Evolutionary conservation across 2,797 vertebrate genomes (phyloP), one percentile per base, ranked within the genome.

Genomic region (Emys orbicularis): DNA sequence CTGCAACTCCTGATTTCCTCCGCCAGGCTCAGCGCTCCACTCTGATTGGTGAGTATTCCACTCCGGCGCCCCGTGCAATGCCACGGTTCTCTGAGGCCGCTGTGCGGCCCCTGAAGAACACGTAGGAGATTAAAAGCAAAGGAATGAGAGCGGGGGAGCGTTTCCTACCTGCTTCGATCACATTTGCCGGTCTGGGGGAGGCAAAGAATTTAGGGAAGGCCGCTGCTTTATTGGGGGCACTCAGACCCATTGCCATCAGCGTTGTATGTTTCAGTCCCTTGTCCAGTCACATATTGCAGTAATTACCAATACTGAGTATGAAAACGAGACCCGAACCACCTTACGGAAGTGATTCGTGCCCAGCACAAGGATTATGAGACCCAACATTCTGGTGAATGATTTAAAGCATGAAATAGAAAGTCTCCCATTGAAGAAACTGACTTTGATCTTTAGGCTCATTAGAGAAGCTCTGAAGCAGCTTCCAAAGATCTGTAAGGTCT

Each of bases 131-230:
- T 9, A 16, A 34, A 44, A 74, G n/a, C 21, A 12, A 21, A 47
- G n/a, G 25, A 8, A 15, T 18, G 37, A 18, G 18, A 68, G 8
- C 23, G 2, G 4, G 4, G 41, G 34, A 4, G 2, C 6, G 2
- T 4, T 37, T 37, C 54, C 37, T 21, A 29, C 4, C 25, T 23
- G 12, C 25, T 29, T 59, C 13, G 2, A 15, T 50, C 9, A 31
- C 41, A 13, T 49, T 8, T 9, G 6, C 6, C 4, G 25, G 23
- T 41, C 41, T 44, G 72, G 41, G 12, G 23, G 41, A 29, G 6
- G 41, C 37, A 27, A 11, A 47, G 74, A 13, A 47, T 16, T 29
- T 7, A 76, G 27, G 41, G 74, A 13, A 76, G 23, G 8, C 13
- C 6, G 4, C 44, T 47, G 74, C 44, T 15, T 9, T 27, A 15